phyloP scores from a whole-genome alignment of 2,888 invertebrate genomes.

The Microctonus brassicae region DNA sequence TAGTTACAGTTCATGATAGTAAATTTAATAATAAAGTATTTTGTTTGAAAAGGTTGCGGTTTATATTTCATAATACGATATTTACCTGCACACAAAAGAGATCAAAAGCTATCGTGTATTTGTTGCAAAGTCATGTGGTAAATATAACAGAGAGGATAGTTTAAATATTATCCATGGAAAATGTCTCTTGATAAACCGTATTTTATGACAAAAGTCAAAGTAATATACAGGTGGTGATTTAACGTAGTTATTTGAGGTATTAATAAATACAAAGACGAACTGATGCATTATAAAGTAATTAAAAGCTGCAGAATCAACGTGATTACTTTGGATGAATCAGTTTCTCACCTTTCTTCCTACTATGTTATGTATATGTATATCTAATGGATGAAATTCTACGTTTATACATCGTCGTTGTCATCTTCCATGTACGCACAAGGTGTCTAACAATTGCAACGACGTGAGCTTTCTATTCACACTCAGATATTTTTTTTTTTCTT shows the following conservation, averaged over 20 bases:
- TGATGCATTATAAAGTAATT: too few species aligned
- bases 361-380: too few species aligned
- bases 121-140: too few species aligned
- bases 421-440: constrained; percentile 27
- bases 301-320: constrained; percentile 36
- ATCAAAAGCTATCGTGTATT: too few species aligned
- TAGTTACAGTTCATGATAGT: background rate
- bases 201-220: background rate
- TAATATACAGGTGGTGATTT: constrained; percentile 33
- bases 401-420: background rate
- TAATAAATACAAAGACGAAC: too few species aligned
- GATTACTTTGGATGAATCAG: too few species aligned
- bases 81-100: background rate
- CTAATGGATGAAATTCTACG: background rate
- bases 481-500: too few species aligned
- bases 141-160: too few species aligned
- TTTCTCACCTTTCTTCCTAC: too few species aligned
- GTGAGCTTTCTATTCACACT: too few species aligned
- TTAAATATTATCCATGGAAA: background rate
- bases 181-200: background rate
- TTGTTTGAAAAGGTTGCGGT: background rate
- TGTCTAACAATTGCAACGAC: too few species aligned
- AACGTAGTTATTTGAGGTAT: too few species aligned
- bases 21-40: background rate
- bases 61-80: background rate